A percentile compares a stretch with the other conserved stretches of the same genome.
These are phyloP conservation scores for Apis florea DNA, from an alignment of 1,140 invertebrate genomes.

Conservation along the genomic window DNA sequence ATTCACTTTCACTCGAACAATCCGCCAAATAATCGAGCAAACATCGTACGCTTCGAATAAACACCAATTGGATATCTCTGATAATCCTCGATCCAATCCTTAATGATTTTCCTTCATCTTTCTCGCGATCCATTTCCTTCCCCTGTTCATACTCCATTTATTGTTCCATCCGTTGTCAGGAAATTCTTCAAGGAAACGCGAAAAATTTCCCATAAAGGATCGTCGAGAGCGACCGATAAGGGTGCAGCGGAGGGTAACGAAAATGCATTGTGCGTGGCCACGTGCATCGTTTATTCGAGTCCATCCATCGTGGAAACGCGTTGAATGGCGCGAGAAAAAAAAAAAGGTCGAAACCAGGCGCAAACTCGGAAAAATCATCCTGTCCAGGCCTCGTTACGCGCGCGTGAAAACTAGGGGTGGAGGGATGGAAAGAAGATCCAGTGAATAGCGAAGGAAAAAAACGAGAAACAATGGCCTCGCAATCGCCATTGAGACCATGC, in stretches of 20 bases:
- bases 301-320: not conserved
- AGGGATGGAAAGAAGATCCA: constrained; percentile 30
- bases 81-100: no score
- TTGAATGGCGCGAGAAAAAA: not conserved
- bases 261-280: not conserved
- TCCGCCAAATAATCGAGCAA: no score
- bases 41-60: not conserved
- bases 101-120: not conserved
- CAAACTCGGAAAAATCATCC: constrained; percentile 33
- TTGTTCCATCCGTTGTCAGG: no score
- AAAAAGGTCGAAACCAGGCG: not conserved
- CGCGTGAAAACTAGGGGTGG: not conserved
- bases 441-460: constrained; percentile 36
- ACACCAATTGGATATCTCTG: no score
- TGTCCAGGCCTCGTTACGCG: constrained; percentile 44
- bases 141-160: not conserved
- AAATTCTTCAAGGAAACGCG: not conserved
- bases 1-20: no score
- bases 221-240: no score
- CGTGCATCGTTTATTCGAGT: not conserved
- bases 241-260: not conserved
- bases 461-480: constrained; percentile 49
- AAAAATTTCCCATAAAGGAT: not conserved
- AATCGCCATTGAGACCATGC: constrained; percentile 26
- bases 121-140: not conserved